These are phyloP conservation scores for Indicator indicator DNA, from an alignment of 2,113 vertebrate genomes.

Conservation along the genomic window DNA sequence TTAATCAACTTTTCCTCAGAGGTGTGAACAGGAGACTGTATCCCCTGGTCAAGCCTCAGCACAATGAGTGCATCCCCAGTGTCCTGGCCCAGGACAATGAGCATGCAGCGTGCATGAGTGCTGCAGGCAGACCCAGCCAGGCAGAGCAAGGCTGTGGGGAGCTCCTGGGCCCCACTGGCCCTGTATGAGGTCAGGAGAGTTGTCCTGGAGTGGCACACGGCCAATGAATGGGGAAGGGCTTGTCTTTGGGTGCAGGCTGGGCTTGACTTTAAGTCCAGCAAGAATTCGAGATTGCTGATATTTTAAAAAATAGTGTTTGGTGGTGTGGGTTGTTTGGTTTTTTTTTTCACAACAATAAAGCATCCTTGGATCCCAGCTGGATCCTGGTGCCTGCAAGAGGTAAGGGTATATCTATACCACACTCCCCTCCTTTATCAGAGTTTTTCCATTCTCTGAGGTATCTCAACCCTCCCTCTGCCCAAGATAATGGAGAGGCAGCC, in stretches of 20 bases:
- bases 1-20: neutral
- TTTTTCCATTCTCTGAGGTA: conserved; percentile 47
- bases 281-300: neutral
- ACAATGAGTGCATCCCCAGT: rapidly evolving
- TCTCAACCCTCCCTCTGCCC: conserved; percentile 38
- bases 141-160: neutral
- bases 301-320: neutral
- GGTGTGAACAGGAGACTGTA: neutral
- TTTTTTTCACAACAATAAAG: neutral
- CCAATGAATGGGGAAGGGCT: neutral
- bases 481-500: conserved; percentile 55
- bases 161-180: rapidly evolving
- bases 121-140: neutral
- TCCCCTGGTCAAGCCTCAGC: rapidly evolving
- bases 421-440: neutral
- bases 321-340: neutral
- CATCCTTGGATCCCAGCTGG: neutral
- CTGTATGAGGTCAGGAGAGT: neutral
- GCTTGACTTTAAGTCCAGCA: neutral
- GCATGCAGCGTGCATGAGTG: rapidly evolving
- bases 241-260: neutral
- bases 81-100: neutral
- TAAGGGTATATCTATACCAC: conserved; percentile 1
- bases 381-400: neutral
- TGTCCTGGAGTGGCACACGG: neutral